phyloP scores from a whole-genome alignment of 2,113 vertebrate genomes.

The Grus americana region DNA sequence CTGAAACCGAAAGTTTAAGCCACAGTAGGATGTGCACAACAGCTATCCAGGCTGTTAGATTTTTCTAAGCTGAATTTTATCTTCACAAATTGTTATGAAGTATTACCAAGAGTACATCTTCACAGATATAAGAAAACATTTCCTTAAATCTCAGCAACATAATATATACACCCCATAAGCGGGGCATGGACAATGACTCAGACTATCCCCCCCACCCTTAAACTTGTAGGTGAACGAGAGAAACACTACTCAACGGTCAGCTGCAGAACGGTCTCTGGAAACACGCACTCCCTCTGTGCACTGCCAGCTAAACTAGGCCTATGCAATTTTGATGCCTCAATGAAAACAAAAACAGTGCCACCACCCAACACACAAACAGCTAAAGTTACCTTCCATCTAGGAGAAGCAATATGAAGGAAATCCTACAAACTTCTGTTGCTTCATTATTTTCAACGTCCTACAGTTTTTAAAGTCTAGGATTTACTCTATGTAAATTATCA shows the following conservation, averaged over 20 bases:
- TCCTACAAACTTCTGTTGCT: not conserved
- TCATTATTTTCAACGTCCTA: not conserved
- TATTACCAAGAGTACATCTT: not conserved
- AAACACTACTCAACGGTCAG: not conserved
- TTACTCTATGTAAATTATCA: too few relatives aligned
- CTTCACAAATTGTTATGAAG: not conserved
- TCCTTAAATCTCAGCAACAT: not conserved
- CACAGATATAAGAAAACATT: not conserved
- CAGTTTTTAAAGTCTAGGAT: not conserved
- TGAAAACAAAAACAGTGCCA: not conserved
- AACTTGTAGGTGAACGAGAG: not conserved
- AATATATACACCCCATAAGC: not conserved
- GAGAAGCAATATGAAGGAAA: not conserved
- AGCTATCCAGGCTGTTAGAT: not conserved
- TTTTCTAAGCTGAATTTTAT: not conserved
- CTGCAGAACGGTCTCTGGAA: not conserved
- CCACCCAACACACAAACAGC: not conserved
- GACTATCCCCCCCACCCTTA: too few relatives aligned
- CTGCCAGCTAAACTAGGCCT: rapidly evolving
- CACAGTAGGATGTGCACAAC: rapidly evolving
- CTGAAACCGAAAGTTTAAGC: not conserved
- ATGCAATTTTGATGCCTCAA: not conserved
- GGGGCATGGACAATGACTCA: not conserved
- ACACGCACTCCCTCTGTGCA: too few relatives aligned
- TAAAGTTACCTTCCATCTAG: not conserved